Conservation (phyloP, 2,888 invertebrate genomes). For the Drosophila prolongata region DNA sequence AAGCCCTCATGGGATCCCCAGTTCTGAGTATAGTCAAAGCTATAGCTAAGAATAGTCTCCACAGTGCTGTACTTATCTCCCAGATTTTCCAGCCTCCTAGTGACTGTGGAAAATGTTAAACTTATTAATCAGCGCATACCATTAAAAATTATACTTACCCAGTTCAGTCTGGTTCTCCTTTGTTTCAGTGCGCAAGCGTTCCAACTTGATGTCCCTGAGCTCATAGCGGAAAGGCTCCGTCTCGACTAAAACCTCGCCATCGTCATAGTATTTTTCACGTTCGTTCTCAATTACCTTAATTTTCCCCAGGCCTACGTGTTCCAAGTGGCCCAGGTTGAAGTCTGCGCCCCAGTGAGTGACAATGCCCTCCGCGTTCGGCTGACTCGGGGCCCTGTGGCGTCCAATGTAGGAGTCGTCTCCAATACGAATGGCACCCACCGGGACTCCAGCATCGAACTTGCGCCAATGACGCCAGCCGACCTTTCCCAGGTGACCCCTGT, state of each 20-base stretch:
- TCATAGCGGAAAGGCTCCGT: slow-evolving; percentile 92
- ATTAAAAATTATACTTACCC: slow-evolving; percentile 82
- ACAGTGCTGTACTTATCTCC: slow-evolving; percentile 87
- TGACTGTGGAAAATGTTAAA: slow-evolving; percentile 58
- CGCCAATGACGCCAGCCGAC: slow-evolving; percentile 91
- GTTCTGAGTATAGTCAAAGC: slow-evolving; percentile 89
- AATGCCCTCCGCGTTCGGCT: slow-evolving; percentile 42
- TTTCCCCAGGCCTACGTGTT: slow-evolving; percentile 88
- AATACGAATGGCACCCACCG: slow-evolving; percentile 88
- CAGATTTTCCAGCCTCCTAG: slow-evolving; percentile 85
- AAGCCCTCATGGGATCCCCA: slow-evolving; percentile 91
- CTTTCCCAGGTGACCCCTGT: slow-evolving; percentile 90
- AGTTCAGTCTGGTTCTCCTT: slow-evolving; percentile 86
- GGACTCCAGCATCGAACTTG: slow-evolving; percentile 87
- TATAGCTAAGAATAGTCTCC: slow-evolving; percentile 90
- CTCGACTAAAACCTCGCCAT: slow-evolving; percentile 92
- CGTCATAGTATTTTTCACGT: slow-evolving; percentile 86
- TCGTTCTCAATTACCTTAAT: slow-evolving; percentile 89
- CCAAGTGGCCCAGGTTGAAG: slow-evolving; percentile 88
- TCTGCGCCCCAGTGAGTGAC: slow-evolving; percentile 80
- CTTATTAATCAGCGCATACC: not conserved
- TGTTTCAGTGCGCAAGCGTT: slow-evolving; percentile 86
- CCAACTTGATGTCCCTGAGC: slow-evolving; percentile 88
- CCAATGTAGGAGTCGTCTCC: slow-evolving; percentile 85
- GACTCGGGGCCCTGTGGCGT: slow-evolving; percentile 77